Conservation (phyloP, 2,888 invertebrate species). For the Acanthosoma haemorrhoidale region DNA sequence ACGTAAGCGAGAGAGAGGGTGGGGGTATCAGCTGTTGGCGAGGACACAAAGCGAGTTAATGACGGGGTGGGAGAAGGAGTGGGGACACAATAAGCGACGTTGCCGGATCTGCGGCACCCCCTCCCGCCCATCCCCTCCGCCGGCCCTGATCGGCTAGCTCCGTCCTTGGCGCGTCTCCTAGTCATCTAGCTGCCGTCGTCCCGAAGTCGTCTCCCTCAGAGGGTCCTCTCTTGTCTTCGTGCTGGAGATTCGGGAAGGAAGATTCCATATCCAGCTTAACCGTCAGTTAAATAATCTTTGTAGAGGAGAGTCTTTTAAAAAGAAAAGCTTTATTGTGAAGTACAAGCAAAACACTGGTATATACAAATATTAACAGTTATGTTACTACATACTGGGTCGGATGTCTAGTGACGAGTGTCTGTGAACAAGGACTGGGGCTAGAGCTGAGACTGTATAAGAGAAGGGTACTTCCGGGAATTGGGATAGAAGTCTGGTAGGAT, state of each 20-base stretch:
- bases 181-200: not conserved
- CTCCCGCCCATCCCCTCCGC: not conserved
- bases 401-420: too few relatives aligned
- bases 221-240: not conserved
- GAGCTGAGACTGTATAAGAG: too few relatives aligned
- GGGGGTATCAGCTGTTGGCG: constrained; percentile 10
- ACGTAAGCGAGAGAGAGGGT: not conserved
- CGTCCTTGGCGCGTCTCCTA: constrained; percentile 6
- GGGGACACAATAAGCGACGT: constrained; percentile 20
- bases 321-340: too few relatives aligned
- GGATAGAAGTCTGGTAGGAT: too few relatives aligned
- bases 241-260: not conserved
- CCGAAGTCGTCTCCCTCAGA: not conserved
- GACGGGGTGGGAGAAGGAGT: not conserved
- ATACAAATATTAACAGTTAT: too few relatives aligned
- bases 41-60: not conserved
- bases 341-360: too few relatives aligned
- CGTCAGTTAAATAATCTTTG: too few relatives aligned
- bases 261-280: not conserved
- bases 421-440: too few relatives aligned
- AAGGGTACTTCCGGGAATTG: too few relatives aligned
- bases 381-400: too few relatives aligned
- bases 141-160: not conserved
- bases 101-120: constrained; percentile 14
- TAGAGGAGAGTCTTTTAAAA: too few relatives aligned